Evolutionary conservation across 2,797 vertebrate genomes (phyloP).

Genomic region (Glossophaga mutica): DNA sequence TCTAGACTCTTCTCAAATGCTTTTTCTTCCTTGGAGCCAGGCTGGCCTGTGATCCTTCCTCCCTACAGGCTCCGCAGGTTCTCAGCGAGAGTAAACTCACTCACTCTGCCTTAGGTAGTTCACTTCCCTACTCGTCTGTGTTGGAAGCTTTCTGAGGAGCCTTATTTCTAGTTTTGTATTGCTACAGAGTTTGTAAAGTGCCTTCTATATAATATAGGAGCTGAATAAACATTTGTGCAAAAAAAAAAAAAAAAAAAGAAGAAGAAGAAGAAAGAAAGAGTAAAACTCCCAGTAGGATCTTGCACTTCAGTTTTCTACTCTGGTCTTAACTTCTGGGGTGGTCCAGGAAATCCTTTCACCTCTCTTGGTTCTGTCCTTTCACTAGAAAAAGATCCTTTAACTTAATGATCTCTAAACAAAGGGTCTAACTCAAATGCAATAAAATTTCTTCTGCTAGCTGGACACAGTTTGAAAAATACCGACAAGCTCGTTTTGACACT

Average conservation of each 20-base stretch:
- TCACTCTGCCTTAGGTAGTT: not conserved
- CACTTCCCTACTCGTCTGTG: not conserved
- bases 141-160: not conserved
- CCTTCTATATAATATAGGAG: not conserved
- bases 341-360: not conserved
- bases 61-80: not conserved
- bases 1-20: not conserved
- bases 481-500: conserved; percentile 5
- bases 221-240: not conserved
- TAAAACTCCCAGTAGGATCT: not conserved
- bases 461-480: conserved; percentile 57
- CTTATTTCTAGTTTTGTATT: not conserved
- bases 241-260: not conserved
- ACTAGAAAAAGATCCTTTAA: conserved; percentile 11
- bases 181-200: not conserved
- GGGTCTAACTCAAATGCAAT: conserved; percentile 15
- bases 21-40: not conserved
- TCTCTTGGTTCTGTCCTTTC: not conserved
- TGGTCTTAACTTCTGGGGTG: not conserved
- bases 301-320: not conserved
- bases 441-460: conserved; percentile 33
- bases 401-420: conserved; percentile 15
- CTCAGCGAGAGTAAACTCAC: not conserved
- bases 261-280: not conserved
- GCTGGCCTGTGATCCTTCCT: not conserved